Percentiles rank a stretch among this genome's conserved stretches.
Conservation (phyloP, 1,140 invertebrate species). For the Sycophaga agraensis region DNA sequence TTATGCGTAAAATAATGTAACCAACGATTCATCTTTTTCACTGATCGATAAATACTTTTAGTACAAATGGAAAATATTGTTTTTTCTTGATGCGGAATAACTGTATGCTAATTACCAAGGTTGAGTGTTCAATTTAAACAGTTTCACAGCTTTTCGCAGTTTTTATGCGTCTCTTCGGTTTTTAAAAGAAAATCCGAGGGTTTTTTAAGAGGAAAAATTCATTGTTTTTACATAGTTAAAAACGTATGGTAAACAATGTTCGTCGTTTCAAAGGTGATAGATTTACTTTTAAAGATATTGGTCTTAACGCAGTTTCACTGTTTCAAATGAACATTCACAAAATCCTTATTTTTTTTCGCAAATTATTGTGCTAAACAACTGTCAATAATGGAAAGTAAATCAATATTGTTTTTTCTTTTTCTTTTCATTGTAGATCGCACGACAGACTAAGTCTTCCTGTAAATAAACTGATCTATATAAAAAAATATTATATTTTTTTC, state of each 20-base stretch:
- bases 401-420: conserved; percentile 30
- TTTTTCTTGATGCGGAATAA: conserved; percentile 22
- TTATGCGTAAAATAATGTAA: conserved; percentile 21
- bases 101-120: conserved; percentile 25
- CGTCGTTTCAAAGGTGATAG: not conserved
- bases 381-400: conserved; percentile 26
- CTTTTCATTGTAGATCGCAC: conserved; percentile 33
- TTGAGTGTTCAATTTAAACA: conserved; percentile 22
- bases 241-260: not conserved
- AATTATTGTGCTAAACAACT: conserved; percentile 27
- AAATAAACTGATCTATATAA: conserved; percentile 31
- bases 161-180: not conserved
- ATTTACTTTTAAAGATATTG: not conserved
- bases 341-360: conserved; percentile 20
- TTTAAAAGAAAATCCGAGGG: not conserved
- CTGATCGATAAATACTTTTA: conserved; percentile 27
- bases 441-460: conserved; percentile 34
- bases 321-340: conserved; percentile 14
- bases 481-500: conserved; percentile 29
- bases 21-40: conserved; percentile 33
- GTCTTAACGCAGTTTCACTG: conserved; percentile 6
- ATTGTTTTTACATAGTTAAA: conserved; percentile 10
- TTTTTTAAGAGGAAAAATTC: not conserved
- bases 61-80: conserved; percentile 22
- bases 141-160: conserved; percentile 6